A percentile compares a stretch with the other conserved stretches of the same genome.
Evolutionary conservation across 2,113 vertebrate genomes (phyloP).

Genomic region (Thalassarche chlororhynchos): DNA sequence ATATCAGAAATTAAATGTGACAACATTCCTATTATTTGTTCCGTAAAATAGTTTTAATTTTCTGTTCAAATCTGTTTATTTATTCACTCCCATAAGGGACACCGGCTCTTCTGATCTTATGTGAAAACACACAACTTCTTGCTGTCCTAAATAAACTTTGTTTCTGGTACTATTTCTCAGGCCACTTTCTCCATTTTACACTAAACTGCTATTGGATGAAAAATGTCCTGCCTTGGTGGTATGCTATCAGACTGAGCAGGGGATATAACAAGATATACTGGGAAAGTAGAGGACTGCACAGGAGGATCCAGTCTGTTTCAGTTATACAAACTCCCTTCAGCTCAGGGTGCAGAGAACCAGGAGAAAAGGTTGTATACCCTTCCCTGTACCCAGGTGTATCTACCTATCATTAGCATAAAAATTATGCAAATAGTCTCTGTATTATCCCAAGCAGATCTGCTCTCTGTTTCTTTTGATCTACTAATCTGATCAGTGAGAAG

Average conservation of each 20-base stretch:
- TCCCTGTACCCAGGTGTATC: neutral
- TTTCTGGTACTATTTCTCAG: neutral
- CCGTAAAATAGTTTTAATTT: neutral
- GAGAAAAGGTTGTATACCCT: neutral
- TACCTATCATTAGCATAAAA: neutral
- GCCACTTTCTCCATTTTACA: neutral
- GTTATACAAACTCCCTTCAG: neutral
- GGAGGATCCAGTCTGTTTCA: neutral
- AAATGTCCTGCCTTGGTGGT: neutral
- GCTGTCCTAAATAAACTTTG: neutral
- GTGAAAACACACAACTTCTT: neutral
- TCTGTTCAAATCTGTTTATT: neutral
- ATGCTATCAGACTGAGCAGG: neutral
- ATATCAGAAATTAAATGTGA: neutral
- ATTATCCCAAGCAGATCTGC: neutral
- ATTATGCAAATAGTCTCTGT: neutral
- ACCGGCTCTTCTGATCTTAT: neutral
- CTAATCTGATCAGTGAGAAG: neutral
- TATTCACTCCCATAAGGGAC: neutral
- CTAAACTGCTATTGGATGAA: neutral
- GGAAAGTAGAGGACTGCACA: neutral
- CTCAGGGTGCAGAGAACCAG: neutral
- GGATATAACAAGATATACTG: fast-evolving
- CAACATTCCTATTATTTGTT: neutral
- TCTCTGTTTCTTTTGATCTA: neutral